These are phyloP conservation scores for Lepisosteus oculatus DNA, from an alignment of 2,113 vertebrate genomes.

Conservation along the genomic window DNA sequence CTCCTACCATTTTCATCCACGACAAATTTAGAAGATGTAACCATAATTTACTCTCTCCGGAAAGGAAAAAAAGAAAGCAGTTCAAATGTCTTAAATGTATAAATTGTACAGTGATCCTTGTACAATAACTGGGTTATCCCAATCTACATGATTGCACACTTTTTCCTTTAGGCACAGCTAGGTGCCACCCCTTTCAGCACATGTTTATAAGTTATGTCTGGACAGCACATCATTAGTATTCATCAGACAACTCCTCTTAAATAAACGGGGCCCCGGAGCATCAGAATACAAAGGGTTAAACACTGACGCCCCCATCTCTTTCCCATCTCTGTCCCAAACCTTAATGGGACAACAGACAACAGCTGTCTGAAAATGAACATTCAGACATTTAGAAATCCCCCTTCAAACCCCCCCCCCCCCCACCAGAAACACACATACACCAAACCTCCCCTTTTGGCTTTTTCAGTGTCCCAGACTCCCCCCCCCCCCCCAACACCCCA, in stretches of 20 bases:
- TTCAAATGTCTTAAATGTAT: no score
- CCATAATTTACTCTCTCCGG: no score
- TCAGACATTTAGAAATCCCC: conserved; percentile 34
- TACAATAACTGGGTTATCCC: no score
- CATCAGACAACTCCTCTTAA: conserved; percentile 47
- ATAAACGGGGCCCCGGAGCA: conserved; percentile 39
- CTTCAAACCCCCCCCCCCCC: conserved; percentile 33
- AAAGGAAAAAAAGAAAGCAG: no score
- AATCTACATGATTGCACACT: no score
- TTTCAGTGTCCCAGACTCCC: conserved; percentile 49
- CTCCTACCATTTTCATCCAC: no score
- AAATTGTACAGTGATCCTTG: no score
- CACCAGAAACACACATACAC: conserved; percentile 38
- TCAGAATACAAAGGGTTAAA: conserved; percentile 37
- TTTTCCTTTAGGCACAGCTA: no score
- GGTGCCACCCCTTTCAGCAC: no score
- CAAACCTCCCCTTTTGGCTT: conserved; percentile 41
- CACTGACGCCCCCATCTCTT: conserved; percentile 35
- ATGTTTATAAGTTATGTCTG: conserved; percentile 31
- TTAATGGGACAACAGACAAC: conserved; percentile 63
- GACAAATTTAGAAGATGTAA: no score
- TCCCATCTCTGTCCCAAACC: conserved; percentile 46
- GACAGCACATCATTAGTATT: conserved; percentile 61
- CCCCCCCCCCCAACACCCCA: conserved; percentile 30
- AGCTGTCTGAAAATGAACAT: conserved; percentile 50